Conservation (phyloP, 2,797 vertebrate genomes). For the Paguma larvata region DNA sequence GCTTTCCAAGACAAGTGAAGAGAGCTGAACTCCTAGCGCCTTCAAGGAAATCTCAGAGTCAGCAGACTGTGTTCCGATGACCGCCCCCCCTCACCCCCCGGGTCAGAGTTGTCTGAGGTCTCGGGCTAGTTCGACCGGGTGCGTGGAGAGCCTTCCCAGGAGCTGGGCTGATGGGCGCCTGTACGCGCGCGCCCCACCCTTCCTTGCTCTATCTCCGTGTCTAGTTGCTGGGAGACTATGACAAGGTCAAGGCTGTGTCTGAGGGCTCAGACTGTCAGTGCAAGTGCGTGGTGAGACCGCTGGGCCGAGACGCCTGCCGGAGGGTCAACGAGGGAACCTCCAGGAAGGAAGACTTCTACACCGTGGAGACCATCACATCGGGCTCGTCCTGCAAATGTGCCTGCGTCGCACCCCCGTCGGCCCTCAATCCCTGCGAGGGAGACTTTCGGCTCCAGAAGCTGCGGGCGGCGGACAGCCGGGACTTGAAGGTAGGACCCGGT, state of each 20-base stretch:
- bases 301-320: conserved; percentile 94
- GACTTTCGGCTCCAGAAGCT: conserved; percentile 95
- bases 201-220: neutral
- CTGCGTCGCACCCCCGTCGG: conserved; percentile 95
- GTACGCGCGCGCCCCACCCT: too few relatives aligned
- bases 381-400: conserved; percentile 96
- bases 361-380: conserved; percentile 96
- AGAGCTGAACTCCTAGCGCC: neutral
- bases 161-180: too few relatives aligned
- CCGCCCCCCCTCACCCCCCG: neutral
- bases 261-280: conserved; percentile 97
- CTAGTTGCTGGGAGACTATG: conserved; percentile 98
- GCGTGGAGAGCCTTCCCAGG: neutral
- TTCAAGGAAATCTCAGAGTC: conserved; percentile 35
- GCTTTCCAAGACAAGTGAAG: conserved; percentile 51
- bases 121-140: neutral
- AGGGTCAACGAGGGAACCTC: conserved; percentile 91
- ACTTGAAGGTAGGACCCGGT: conserved; percentile 93
- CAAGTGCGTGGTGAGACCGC: conserved; percentile 97
- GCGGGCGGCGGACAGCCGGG: conserved; percentile 91
- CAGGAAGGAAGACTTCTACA: conserved; percentile 93
- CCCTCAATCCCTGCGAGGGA: conserved; percentile 95
- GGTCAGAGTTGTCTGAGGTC: neutral
- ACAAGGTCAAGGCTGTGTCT: conserved; percentile 97
- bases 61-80: conserved; percentile 10